Evolutionary conservation across 1,140 invertebrate species (phyloP).

Genomic region (Potamilus streckersoni): DNA sequence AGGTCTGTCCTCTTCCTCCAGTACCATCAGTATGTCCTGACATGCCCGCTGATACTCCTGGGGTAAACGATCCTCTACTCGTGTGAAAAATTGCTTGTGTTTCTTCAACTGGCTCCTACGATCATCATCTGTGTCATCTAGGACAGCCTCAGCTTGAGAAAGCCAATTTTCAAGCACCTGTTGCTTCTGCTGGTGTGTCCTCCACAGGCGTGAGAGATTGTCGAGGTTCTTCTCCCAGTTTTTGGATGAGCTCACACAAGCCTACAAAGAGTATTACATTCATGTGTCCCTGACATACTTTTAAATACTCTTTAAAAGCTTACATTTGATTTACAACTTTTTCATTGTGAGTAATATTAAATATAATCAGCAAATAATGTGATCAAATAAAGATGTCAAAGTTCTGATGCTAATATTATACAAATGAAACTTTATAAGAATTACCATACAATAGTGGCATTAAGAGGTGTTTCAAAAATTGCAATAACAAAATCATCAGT

Average conservation of each 20-base stretch:
- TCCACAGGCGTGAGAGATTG: conserved; percentile 85
- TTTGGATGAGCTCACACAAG: conserved; percentile 66
- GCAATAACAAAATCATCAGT: no score
- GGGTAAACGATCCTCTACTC: conserved; percentile 82
- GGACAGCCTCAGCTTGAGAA: conserved; percentile 82
- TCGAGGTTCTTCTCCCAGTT: conserved; percentile 83
- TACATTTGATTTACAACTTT: no score
- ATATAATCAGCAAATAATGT: no score
- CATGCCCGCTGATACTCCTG: conserved; percentile 83
- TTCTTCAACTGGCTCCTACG: conserved; percentile 82
- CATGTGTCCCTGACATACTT: conserved; percentile 59
- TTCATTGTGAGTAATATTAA: no score
- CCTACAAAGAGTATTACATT: conserved; percentile 26
- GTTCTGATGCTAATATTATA: no score
- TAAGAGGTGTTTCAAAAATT: no score
- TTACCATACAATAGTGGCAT: no score
- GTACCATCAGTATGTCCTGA: conserved; percentile 80
- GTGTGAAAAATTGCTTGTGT: conserved; percentile 83
- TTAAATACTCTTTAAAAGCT: no score
- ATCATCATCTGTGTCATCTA: conserved; percentile 85
- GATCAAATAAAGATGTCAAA: no score
- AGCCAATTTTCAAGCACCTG: conserved; percentile 87
- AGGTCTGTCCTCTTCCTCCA: conserved; percentile 77
- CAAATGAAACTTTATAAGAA: no score
- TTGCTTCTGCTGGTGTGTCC: conserved; percentile 84